Evolutionary conservation across 2,888 invertebrate species (phyloP), one percentile per base, ranked within the genome.

Genomic region (Hirtodrosophila cameraria): DNA sequence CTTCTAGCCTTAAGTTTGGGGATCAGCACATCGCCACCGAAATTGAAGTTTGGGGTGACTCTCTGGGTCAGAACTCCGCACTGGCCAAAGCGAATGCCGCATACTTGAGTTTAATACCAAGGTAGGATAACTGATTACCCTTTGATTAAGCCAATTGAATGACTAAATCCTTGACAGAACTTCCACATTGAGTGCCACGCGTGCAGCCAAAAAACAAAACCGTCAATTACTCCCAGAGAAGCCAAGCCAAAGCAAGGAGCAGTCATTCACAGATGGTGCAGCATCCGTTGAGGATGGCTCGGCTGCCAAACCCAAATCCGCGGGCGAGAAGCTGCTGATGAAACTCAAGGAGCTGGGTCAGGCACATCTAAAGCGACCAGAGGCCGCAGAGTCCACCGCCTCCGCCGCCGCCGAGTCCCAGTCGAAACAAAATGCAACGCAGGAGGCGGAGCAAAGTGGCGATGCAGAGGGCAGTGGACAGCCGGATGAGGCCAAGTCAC

Each of bases 1-100:
- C 92, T 45, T 92, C 92, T 45, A 92, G 91, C 63, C 85, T 92
- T 31, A 90, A 94, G 83, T 92, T 93, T 70, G 94, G 94, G 65
- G 94, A 94, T 83, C 93, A 93, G 36, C 93, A 92, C 68, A 92
- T 93, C 13, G 93, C 94, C 86, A 96, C 96, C 5, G 96, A 96
- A 86, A 93, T 96, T 69, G 96, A 96, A 92, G 94, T 96, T 64
- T 96, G 96, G 96, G 94, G 95, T 76, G 96, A 96, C 89, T 90
- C 94, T 45, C 94, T 95, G 59, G 89, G 90, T 23, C 90, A 90
- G 73, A 90, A 88, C 64, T 93, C 93, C 31, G 92, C 94, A 23
- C 69, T 90, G 68, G 90, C 90, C 64, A 90, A 90, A 79, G 91
- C 90, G 43, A 92, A 91, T 46, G 89, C 91, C 60, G 89, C 89